Conservation (phyloP, 2,797 vertebrate species). For the Sebastes jordani region DNA sequence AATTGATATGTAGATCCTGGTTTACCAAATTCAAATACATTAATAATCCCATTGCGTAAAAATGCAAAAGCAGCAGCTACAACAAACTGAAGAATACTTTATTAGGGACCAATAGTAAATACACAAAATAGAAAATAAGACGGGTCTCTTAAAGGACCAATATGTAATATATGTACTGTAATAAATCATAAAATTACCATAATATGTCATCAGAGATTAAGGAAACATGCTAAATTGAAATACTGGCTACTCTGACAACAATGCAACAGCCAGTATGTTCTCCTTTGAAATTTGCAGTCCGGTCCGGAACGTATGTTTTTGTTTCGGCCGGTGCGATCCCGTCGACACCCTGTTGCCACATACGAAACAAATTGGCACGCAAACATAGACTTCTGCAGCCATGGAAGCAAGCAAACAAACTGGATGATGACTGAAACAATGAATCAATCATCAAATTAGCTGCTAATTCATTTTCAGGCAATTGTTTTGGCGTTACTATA, state of each 20-base stretch:
- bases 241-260: too few species aligned
- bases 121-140: too few species aligned
- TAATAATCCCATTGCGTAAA: conserved; percentile 1
- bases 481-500: neutral
- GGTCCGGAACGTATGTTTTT: too few species aligned
- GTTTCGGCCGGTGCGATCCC: neutral
- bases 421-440: neutral
- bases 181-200: too few species aligned
- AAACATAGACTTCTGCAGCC: neutral
- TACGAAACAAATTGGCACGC: neutral
- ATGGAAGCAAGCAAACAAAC: neutral
- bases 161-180: too few species aligned
- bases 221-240: too few species aligned
- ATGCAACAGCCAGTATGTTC: too few species aligned
- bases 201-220: too few species aligned
- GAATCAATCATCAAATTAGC: conserved; percentile 1
- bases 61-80: neutral
- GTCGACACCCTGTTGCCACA: neutral
- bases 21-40: conserved; percentile 15
- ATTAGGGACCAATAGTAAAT: too few species aligned
- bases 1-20: conserved; percentile 45
- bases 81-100: neutral
- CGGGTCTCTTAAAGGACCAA: too few species aligned
- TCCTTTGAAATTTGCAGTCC: too few species aligned
- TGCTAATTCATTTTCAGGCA: neutral